These are phyloP conservation scores for Peromyscus melanophrys DNA, from an alignment of 2,797 vertebrate species.

Conservation along the genomic window DNA sequence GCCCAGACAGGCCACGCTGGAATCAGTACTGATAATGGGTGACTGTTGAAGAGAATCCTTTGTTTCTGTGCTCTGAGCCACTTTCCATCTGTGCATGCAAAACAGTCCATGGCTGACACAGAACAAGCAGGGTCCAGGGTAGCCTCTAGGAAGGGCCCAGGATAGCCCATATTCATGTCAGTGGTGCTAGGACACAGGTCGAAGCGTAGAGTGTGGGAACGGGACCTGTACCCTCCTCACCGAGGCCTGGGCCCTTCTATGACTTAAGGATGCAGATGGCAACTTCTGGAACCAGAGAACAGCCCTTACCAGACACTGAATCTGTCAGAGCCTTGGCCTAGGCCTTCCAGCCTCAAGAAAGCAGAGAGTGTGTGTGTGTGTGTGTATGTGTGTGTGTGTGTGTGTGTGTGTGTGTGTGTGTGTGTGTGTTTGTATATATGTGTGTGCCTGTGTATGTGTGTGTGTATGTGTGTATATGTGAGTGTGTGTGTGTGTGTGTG, in stretches of 20 bases:
- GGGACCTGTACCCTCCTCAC: background rate
- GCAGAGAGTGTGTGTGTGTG: background rate
- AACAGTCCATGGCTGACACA: background rate
- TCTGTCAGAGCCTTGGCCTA: background rate
- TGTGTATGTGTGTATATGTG: background rate
- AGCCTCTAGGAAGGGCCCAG: background rate
- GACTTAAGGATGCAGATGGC: fast-evolving
- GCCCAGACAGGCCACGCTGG: background rate
- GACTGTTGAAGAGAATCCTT: slow-evolving; percentile 1
- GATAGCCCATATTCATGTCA: fast-evolving
- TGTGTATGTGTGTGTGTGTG: fast-evolving
- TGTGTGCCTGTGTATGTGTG: fast-evolving
- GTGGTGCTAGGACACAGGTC: background rate
- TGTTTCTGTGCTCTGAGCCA: background rate
- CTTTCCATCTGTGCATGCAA: slow-evolving; percentile 22
- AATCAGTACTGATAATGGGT: background rate
- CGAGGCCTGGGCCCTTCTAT: background rate
- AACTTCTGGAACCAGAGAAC: too few species aligned
- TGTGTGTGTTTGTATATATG: background rate
- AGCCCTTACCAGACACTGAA: too few species aligned
- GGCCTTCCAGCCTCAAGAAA: background rate
- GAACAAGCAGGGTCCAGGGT: background rate
- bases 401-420: fast-evolving
- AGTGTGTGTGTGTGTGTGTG: background rate
- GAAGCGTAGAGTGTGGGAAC: background rate